Conservation (phyloP, 2,113 vertebrate genomes). For the Cyphomyrus plagiostoma region DNA sequence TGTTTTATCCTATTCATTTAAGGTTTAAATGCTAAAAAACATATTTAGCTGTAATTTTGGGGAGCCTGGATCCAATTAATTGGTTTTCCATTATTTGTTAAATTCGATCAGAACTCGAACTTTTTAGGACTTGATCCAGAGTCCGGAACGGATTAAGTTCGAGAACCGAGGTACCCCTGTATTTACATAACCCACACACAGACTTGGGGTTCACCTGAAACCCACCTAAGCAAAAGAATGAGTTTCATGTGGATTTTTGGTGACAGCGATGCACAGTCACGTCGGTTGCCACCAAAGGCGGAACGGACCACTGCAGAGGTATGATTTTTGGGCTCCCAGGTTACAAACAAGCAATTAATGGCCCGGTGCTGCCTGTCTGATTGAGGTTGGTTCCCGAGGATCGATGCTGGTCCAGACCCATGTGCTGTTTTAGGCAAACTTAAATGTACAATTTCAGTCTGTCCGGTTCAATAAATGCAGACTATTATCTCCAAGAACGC, state of each 20-base stretch:
- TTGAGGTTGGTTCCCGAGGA: neutral
- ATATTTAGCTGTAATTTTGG: too few relatives aligned
- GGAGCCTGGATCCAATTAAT: too few relatives aligned
- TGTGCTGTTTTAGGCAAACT: neutral
- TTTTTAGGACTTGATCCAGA: too few relatives aligned
- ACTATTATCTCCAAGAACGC: neutral
- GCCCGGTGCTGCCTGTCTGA: slow-evolving; percentile 10
- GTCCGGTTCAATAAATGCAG: neutral
- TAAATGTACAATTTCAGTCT: neutral
- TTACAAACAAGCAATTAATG: slow-evolving; percentile 12
- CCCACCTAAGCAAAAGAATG: neutral
- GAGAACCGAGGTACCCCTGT: too few relatives aligned
- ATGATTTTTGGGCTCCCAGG: slow-evolving; percentile 18
- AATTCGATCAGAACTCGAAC: too few relatives aligned
- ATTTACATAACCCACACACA: neutral
- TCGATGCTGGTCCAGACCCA: neutral
- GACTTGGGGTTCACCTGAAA: neutral
- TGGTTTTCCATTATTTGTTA: too few relatives aligned
- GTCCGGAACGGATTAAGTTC: too few relatives aligned
- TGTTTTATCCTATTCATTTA: too few relatives aligned
- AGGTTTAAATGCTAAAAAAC: too few relatives aligned
- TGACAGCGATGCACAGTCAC: neutral
- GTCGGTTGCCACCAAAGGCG: neutral
- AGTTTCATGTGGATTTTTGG: neutral
- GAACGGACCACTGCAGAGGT: neutral